phyloP scores from a whole-genome alignment of 2,888 invertebrate species.

The Holacanthella duospinosa region DNA sequence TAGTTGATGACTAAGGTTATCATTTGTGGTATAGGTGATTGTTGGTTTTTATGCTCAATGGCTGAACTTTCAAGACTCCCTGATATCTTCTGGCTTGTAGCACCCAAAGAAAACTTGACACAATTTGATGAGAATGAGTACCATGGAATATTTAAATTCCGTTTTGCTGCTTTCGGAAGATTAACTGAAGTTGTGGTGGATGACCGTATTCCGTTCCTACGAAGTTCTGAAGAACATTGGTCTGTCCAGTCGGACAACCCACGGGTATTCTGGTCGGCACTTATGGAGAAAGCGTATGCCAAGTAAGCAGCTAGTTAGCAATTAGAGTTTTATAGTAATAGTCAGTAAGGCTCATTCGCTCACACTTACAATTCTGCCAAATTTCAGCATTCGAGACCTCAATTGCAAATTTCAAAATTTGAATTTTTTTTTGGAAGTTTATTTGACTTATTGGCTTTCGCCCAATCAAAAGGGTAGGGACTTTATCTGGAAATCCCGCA shows the following conservation, averaged over 20 bases:
- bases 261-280: background rate
- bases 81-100: background rate
- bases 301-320: background rate
- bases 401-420: too few relatives aligned
- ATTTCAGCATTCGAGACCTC: too few relatives aligned
- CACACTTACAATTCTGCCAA: too few relatives aligned
- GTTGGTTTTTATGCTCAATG: background rate
- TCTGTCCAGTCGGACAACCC: background rate
- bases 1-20: background rate
- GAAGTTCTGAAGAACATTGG: background rate
- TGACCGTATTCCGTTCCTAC: background rate
- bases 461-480: too few relatives aligned
- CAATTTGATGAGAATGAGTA: background rate
- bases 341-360: background rate
- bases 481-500: too few relatives aligned
- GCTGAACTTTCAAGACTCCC: background rate
- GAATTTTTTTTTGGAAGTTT: too few relatives aligned
- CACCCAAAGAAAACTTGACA: background rate
- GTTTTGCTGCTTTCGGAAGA: background rate
- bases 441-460: too few relatives aligned
- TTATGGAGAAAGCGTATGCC: background rate
- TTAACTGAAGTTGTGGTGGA: background rate
- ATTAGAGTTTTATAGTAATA: background rate
- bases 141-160: constrained; percentile 1
- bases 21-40: background rate